Conservation (phyloP, 2,113 vertebrate species). For the Sorex araneus region DNA sequence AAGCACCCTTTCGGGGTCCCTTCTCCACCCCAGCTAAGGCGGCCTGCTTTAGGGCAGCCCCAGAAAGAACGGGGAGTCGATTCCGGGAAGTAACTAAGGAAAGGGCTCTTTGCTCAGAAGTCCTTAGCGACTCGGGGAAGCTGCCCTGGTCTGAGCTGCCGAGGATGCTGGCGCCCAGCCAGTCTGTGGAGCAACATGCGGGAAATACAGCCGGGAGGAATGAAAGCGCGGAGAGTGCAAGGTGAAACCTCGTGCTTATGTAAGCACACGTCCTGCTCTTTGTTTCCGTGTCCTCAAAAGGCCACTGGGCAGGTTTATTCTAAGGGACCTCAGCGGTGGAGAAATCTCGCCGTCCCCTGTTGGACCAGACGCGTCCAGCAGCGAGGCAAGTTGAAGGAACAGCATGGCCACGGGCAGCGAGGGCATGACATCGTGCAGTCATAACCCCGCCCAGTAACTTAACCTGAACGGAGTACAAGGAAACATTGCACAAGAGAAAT, state of each 20-base stretch:
- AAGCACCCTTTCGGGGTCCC: no score
- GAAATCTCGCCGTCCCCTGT: not conserved
- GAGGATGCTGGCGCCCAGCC: not conserved
- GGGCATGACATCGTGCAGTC: no score
- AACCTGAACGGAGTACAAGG: not conserved
- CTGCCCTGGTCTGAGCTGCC: not conserved
- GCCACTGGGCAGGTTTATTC: not conserved
- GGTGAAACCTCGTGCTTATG: not conserved
- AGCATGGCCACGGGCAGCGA: not conserved
- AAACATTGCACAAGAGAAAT: not conserved
- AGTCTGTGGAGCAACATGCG: not conserved
- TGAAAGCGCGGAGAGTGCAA: not conserved
- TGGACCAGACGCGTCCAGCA: not conserved
- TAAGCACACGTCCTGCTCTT: not conserved
- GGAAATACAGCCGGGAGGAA: not conserved
- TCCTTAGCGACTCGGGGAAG: not conserved
- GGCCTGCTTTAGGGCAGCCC: not conserved
- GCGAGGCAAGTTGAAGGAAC: not conserved
- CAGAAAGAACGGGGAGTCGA: not conserved
- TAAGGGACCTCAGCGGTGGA: not conserved
- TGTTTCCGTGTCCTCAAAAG: not conserved
- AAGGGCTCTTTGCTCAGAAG: conserved; percentile 30
- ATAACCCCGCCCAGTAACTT: not conserved
- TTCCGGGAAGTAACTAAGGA: conserved; percentile 17
- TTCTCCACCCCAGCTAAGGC: no score